Evolutionary conservation across 2,888 invertebrate genomes (phyloP), one percentile per base, ranked within the genome.

Genomic region (Sarcophaga caerulescens): DNA sequence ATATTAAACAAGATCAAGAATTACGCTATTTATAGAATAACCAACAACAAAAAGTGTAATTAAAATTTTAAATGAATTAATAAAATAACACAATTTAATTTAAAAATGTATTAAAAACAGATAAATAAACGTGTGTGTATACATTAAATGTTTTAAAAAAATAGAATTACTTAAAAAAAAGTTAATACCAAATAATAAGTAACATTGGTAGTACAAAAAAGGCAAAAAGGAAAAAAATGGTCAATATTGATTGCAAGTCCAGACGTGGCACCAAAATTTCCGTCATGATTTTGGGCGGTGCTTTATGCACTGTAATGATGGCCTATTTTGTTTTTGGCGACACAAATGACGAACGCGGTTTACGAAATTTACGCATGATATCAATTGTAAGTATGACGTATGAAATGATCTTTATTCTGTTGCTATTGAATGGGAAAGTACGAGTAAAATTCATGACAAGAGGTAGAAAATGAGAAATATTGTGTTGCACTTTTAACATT

Each of bases 321-420:
- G 92, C 93, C 21, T 93, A 92, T 85, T 90, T 92, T 85, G 93
- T 91, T n/a, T 92, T 93, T 85, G 93, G 93, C 2, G 92, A 93
- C 81, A 92, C 89, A 87, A 92, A 92, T 86, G 93, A 92, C 76
- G 91, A 92, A 81, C 90, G 91, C 82, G 92, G 91, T 69, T 87
- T 92, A 52, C 89, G 91, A 85, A 92, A 92, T 85, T 88, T 93
- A 69, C 91, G 92, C 70, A 92, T 93, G 92, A 92, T 92, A 81
- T 92, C 92, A 52, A 91, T 93, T 88, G 93, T 93, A 89, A 91
- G 92, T 87, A 78, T 70, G 75, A 65, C 69, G 47, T 65, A 45
- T 17, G 17, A 19, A 60, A 52, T 68, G 52, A 68, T 73, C 17
- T 17, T 52, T 17, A 52, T 47, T 52, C 4, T 52, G 52, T 14